Evolutionary conservation across 2,888 invertebrate species (phyloP).

Genomic region (Lepidocyrtoides sp.): DNA sequence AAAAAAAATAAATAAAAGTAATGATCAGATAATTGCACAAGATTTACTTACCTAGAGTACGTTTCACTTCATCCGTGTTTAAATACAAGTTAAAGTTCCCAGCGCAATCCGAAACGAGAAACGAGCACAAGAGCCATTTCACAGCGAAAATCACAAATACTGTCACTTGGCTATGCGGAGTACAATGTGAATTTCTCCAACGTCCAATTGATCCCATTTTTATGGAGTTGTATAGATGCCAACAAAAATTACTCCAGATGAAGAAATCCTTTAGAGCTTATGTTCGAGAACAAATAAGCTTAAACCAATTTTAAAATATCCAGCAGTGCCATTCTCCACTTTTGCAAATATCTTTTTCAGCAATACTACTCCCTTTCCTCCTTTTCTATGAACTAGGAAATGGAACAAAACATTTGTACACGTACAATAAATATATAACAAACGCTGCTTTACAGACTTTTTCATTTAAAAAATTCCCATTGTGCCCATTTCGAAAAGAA

Average conservation of each 20-base stretch:
- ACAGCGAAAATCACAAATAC: slow-evolving; percentile 46
- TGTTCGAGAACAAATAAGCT: neutral
- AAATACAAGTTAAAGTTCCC: slow-evolving; percentile 82
- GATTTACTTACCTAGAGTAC: slow-evolving; percentile 80
- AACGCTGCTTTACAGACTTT: neutral
- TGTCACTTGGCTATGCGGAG: slow-evolving; percentile 53
- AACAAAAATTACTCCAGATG: slow-evolving; percentile 54
- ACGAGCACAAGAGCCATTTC: slow-evolving; percentile 68
- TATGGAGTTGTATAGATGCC: slow-evolving; percentile 28
- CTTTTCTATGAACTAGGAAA: neutral
- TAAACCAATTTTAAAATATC: slow-evolving; percentile 52
- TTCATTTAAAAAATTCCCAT: slow-evolving; percentile 54
- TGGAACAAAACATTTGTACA: slow-evolving; percentile 2
- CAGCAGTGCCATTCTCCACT: slow-evolving; percentile 34
- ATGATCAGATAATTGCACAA: neutral
- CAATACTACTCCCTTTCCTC: neutral
- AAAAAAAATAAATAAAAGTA: slow-evolving; percentile 15
- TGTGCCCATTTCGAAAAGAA: slow-evolving; percentile 61
- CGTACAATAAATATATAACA: neutral
- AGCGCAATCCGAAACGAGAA: slow-evolving; percentile 68
- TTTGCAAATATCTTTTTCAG: neutral
- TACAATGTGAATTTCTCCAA: slow-evolving; percentile 53
- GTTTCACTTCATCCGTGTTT: slow-evolving; percentile 82
- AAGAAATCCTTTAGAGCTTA: slow-evolving; percentile 13
- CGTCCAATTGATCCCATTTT: slow-evolving; percentile 75